Evolutionary conservation across 2,797 vertebrate genomes (phyloP).

Genomic region (Mus caroli): DNA sequence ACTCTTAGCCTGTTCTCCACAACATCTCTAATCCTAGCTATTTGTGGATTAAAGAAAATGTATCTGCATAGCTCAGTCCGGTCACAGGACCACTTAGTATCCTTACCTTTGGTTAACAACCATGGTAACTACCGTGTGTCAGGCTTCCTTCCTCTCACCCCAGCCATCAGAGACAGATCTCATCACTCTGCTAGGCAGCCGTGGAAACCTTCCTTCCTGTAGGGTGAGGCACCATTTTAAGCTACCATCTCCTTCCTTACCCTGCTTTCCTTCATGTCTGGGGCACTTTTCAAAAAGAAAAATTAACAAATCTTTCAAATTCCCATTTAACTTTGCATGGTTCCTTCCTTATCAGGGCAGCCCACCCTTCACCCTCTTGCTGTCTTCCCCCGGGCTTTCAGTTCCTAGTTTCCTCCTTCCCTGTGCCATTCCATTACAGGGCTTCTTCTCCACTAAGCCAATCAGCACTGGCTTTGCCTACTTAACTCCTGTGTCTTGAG

Average conservation of each 20-base stretch:
- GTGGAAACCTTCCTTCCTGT: not conserved
- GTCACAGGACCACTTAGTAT: not conserved
- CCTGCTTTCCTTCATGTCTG: conserved; percentile 11
- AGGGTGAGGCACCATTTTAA: not conserved
- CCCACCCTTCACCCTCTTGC: not conserved
- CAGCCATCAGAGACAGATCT: not conserved
- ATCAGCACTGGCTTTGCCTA: not conserved
- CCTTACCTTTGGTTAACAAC: not conserved
- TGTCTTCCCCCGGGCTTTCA: not conserved
- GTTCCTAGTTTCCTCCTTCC: not conserved
- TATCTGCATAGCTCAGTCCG: not conserved
- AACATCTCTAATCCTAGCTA: not conserved
- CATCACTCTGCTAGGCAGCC: not conserved
- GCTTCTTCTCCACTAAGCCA: not conserved
- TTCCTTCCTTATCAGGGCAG: not conserved
- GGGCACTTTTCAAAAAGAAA: conserved; percentile 37
- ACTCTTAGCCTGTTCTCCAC: not conserved
- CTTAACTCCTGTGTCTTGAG: conserved; percentile 1
- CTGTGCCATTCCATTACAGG: not conserved
- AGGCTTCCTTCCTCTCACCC: not conserved
- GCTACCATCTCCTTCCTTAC: not conserved
- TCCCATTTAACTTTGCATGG: not conserved
- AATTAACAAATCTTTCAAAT: conserved; percentile 15
- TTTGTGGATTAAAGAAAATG: not conserved
- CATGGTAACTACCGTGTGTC: not conserved